Conservation (phyloP, 64 coral and sea anemone species). For the Pocillopora verrucosa region DNA sequence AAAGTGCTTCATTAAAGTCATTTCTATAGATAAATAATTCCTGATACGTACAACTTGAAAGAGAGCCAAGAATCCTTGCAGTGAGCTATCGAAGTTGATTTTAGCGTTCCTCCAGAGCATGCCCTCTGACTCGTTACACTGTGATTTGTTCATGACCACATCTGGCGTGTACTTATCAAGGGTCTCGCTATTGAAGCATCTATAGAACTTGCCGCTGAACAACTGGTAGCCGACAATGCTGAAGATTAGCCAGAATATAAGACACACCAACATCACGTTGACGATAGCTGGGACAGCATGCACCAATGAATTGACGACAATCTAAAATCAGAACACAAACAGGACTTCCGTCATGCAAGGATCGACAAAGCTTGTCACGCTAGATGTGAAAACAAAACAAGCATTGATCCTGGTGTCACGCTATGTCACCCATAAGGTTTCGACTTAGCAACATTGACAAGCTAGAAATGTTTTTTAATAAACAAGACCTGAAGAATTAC, state of each 20-base stretch:
- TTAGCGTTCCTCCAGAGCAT: slow-evolving; percentile 81
- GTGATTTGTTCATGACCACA: background rate
- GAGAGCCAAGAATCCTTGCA: slow-evolving; percentile 91
- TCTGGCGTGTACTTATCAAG: background rate
- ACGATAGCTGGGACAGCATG: slow-evolving; percentile 92
- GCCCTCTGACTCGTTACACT: slow-evolving; percentile 20
- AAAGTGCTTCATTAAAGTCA: too few species aligned
- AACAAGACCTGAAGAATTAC: too few species aligned
- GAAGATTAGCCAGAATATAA: slow-evolving; percentile 98
- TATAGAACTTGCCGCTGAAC: slow-evolving; percentile 89
- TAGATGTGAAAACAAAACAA: too few species aligned
- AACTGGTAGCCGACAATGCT: slow-evolving; percentile 95
- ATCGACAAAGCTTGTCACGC: background rate
- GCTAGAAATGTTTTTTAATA: too few species aligned
- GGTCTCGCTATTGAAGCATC: slow-evolving; percentile 49
- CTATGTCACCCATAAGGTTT: too few species aligned
- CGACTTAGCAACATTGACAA: too few species aligned
- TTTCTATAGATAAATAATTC: too few species aligned
- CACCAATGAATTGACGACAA: slow-evolving; percentile 95
- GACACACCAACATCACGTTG: slow-evolving; percentile 90
- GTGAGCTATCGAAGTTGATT: slow-evolving; percentile 88
- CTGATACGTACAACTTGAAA: slow-evolving; percentile 96
- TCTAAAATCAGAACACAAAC: slow-evolving; percentile 47
- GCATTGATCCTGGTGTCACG: too few species aligned
- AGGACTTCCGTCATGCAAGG: background rate